phyloP scores from a whole-genome alignment of 2,888 invertebrate genomes.

The Drosophila cyrtoloma region DNA sequence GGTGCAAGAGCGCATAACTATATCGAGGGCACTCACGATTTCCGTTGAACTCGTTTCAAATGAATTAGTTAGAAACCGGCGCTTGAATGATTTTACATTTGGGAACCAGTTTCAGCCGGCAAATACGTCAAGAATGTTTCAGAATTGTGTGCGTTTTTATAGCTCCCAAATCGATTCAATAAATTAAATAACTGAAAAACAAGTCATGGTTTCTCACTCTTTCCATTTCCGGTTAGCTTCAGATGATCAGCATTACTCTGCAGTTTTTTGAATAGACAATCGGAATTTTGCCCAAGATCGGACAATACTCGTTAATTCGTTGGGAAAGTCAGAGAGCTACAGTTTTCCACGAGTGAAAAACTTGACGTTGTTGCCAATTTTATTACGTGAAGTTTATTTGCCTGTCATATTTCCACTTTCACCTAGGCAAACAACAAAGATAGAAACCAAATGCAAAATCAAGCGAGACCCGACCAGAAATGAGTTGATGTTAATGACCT shows the following conservation, averaged over 20 bases:
- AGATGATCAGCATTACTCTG: conserved; percentile 29
- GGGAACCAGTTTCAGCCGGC: conserved; percentile 55
- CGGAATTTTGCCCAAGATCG: conserved; percentile 36
- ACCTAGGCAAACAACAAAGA: conserved; percentile 39
- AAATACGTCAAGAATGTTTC: conserved; percentile 10
- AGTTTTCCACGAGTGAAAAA: conserved; percentile 45
- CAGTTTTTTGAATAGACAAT: conserved; percentile 7
- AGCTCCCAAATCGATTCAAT: conserved; percentile 23
- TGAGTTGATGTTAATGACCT: conserved; percentile 43
- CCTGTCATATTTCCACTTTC: conserved; percentile 69
- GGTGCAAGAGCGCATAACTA: conserved; percentile 38
- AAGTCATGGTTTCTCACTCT: conserved; percentile 23
- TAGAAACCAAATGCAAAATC: conserved; percentile 24
- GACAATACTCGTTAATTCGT: conserved; percentile 3
- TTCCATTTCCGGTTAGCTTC: conserved; percentile 41
- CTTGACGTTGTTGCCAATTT: conserved; percentile 55
- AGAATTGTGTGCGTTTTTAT: conserved; percentile 18
- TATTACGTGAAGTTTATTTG: conserved; percentile 71
- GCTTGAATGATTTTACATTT: conserved; percentile 43
- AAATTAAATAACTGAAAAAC: conserved; percentile 49
- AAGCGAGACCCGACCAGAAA: conserved; percentile 16
- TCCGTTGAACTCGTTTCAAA: conserved; percentile 57
- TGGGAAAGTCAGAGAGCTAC: conserved; percentile 59
- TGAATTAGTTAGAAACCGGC: conserved; percentile 32
- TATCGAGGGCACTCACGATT: conserved; percentile 61